phyloP scores from a whole-genome alignment of 2,113 vertebrate genomes.

The Brevimyrus niger region DNA sequence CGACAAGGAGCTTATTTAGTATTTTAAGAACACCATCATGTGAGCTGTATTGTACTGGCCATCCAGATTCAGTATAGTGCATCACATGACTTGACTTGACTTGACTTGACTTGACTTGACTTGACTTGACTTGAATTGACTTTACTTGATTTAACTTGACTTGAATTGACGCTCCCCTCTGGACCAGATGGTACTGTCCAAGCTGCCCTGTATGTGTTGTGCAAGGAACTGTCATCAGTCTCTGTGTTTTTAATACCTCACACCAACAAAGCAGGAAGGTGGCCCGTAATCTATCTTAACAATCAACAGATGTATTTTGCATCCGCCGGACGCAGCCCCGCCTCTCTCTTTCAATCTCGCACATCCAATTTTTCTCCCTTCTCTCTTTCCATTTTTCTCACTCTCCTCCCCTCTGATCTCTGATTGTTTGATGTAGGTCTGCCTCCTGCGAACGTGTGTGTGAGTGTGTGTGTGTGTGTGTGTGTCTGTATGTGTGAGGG shows the following conservation, averaged over 20 bases:
- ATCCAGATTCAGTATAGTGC: not conserved
- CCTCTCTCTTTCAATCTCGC: not conserved
- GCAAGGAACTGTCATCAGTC: not conserved
- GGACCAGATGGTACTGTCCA: not conserved
- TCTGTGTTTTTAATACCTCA: not conserved
- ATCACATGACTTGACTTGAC: not conserved
- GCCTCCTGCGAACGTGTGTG: not conserved
- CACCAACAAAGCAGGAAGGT: not conserved
- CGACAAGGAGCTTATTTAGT: not conserved
- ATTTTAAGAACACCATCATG: not conserved
- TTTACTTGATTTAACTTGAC: not conserved
- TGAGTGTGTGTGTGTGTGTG: slow-evolving; percentile 18
- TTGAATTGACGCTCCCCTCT: not conserved
- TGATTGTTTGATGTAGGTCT: slow-evolving; percentile 17
- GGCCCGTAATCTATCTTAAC: not conserved
- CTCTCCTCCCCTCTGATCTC: not conserved
- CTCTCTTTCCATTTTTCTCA: slow-evolving; percentile 8
- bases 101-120: not conserved
- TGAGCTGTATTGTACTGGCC: not conserved
- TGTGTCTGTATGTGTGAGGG: slow-evolving; percentile 24
- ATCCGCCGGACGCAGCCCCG: not conserved
- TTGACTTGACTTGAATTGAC: not conserved
- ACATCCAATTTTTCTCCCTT: slow-evolving; percentile 9
- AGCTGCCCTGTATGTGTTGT: not conserved
- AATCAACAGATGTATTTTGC: slow-evolving; percentile 10